These are phyloP conservation scores for Drosophila ezoana DNA, from an alignment of 2,888 invertebrate species.

Conservation along the genomic window DNA sequence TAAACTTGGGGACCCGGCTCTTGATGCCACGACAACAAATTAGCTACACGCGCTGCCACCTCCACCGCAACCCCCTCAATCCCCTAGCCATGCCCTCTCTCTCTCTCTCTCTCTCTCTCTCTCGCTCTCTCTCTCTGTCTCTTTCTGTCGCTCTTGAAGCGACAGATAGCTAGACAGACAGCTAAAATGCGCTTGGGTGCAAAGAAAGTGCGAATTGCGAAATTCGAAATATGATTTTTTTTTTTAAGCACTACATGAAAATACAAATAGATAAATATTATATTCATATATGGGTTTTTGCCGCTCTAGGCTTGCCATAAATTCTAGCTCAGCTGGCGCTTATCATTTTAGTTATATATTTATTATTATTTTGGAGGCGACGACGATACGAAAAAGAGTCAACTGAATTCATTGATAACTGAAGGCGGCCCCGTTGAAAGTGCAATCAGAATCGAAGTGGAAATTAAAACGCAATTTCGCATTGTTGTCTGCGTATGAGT, in stretches of 20 bases:
- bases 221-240: constrained; percentile 7
- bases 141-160: no score
- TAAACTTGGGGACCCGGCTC: constrained; percentile 22
- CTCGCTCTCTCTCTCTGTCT: neutral
- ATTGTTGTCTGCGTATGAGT: constrained; percentile 55
- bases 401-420: constrained; percentile 39
- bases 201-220: constrained; percentile 45
- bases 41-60: constrained; percentile 65
- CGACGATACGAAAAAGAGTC: constrained; percentile 15
- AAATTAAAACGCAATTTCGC: constrained; percentile 58
- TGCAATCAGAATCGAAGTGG: constrained; percentile 14
- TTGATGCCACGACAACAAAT: constrained; percentile 43
- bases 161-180: constrained; percentile 20
- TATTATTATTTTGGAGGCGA: constrained; percentile 11
- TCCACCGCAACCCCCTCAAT: constrained; percentile 33
- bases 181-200: constrained; percentile 20
- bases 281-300: neutral
- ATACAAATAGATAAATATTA: constrained; percentile 5
- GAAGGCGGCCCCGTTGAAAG: constrained; percentile 7
- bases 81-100: constrained; percentile 7
- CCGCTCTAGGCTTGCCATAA: constrained; percentile 2
- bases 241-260: constrained; percentile 1
- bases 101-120: neutral
- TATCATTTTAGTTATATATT: constrained; percentile 27
- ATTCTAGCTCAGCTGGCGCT: constrained; percentile 17